These are phyloP conservation scores for Pristionchus maxplancki DNA, from an alignment of 2,888 invertebrate species.

Conservation along the genomic window DNA sequence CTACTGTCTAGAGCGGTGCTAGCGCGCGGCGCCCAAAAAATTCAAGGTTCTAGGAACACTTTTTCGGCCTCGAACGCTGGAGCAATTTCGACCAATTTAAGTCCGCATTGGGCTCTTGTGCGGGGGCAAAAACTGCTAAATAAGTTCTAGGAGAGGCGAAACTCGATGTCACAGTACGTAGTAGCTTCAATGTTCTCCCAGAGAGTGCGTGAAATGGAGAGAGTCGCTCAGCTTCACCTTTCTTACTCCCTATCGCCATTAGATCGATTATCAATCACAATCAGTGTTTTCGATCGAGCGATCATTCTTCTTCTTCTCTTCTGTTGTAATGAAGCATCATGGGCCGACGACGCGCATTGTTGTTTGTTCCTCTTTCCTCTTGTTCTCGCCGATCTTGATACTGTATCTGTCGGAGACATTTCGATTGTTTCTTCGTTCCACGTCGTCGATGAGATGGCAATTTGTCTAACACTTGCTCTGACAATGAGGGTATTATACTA, in stretches of 20 bases:
- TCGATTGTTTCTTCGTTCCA: background rate
- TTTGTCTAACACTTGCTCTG: no score
- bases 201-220: no score
- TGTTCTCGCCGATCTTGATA: background rate
- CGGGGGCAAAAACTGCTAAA: background rate
- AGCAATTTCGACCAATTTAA: background rate
- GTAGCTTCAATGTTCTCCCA: background rate
- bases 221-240: no score
- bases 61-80: background rate
- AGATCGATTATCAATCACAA: slow-evolving; percentile 35
- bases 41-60: background rate
- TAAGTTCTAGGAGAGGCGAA: background rate
- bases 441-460: background rate
- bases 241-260: background rate
- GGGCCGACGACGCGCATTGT: background rate
- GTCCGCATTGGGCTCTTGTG: background rate
- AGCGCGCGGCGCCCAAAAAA: background rate
- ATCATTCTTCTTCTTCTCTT: background rate
- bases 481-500: no score
- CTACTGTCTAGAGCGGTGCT: background rate
- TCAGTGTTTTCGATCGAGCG: slow-evolving; percentile 10
- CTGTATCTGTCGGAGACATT: background rate
- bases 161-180: slow-evolving; percentile 13
- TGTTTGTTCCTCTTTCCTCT: background rate
- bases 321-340: slow-evolving; percentile 5